These are phyloP conservation scores for Muscicapa adusta DNA, from an alignment of 2,113 vertebrate genomes.

Conservation along the genomic window DNA sequence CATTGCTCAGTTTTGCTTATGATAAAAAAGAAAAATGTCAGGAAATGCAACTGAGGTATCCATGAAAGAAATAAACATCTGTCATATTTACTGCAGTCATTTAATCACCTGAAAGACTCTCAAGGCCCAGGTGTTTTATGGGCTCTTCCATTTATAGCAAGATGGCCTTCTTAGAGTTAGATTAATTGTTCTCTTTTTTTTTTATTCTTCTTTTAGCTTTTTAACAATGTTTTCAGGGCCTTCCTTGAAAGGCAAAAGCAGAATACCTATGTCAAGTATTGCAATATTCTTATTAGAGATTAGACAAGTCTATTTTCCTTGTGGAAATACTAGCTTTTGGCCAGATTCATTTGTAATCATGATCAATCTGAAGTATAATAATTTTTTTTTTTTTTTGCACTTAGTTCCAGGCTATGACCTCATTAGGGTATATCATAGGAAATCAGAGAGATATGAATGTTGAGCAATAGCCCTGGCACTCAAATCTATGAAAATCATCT, in stretches of 20 bases:
- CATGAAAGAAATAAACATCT: background rate
- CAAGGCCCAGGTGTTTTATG: background rate
- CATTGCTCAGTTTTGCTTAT: background rate
- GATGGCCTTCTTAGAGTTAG: background rate
- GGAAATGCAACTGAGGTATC: background rate
- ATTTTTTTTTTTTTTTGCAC: background rate
- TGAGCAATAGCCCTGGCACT: slow-evolving; percentile 32
- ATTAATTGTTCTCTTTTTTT: background rate
- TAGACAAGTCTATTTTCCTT: background rate
- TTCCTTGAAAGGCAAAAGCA: background rate
- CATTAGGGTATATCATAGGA: slow-evolving; percentile 20
- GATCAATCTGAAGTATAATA: background rate
- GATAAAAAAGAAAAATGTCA: background rate
- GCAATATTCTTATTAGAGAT: background rate
- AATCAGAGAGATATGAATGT: slow-evolving; percentile 31
- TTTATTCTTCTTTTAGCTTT: background rate
- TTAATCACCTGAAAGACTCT: background rate
- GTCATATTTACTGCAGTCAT: background rate
- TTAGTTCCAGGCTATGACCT: slow-evolving; percentile 3
- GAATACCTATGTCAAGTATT: background rate
- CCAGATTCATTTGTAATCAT: background rate
- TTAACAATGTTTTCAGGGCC: background rate
- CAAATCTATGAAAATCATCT: slow-evolving; percentile 34
- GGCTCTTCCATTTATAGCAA: background rate
- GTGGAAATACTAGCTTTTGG: background rate